These are phyloP conservation scores for Xiphorhynchus erythropygius DNA, from an alignment of 2,797 vertebrate genomes.

Conservation along the genomic window DNA sequence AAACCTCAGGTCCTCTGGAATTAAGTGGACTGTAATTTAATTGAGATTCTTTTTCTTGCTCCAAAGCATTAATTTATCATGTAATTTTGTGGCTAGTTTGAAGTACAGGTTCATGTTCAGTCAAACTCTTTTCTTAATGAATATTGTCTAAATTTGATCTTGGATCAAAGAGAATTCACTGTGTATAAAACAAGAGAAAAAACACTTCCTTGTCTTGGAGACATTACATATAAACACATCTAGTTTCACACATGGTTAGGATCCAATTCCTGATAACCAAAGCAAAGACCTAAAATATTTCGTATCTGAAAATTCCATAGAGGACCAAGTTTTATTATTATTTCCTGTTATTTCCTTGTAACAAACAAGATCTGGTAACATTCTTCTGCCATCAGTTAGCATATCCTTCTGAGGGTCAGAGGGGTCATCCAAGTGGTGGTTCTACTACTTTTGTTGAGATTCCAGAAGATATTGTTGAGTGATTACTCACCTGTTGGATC, in stretches of 20 bases:
- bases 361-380: background rate
- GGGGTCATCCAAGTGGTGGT: background rate
- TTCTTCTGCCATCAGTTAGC: background rate
- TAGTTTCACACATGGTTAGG: background rate
- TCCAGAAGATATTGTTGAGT: background rate
- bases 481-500: background rate
- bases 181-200: background rate
- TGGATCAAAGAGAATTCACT: background rate
- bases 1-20: background rate
- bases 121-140: constrained; percentile 33
- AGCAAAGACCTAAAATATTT: background rate
- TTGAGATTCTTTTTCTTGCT: background rate
- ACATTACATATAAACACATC: background rate
- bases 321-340: background rate
- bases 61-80: background rate
- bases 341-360: background rate
- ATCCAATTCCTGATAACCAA: background rate
- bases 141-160: constrained; percentile 6
- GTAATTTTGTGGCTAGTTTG: constrained; percentile 15
- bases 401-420: background rate
- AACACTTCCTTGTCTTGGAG: background rate
- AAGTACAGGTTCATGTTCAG: background rate
- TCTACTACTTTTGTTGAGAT: background rate
- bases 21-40: background rate
- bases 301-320: background rate